Evolutionary conservation across 2,113 vertebrate species (phyloP), one percentile per base, ranked within the genome.

Genomic region (Tautogolabrus adspersus): DNA sequence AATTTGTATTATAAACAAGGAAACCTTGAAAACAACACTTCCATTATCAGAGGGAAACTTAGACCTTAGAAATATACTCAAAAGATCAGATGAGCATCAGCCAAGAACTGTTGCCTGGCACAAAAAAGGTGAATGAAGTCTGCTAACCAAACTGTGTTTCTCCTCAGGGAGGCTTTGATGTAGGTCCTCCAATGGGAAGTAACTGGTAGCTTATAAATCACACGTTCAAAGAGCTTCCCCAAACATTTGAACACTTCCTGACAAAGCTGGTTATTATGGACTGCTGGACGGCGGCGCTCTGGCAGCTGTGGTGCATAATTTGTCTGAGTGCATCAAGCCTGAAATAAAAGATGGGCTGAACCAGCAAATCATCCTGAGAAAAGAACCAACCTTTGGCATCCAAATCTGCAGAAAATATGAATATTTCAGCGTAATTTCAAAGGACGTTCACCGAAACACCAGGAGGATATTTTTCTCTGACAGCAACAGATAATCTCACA

Each of bases 261-360:
- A 71, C 70, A 16, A 75, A 72, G 71, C 83, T 46, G 71, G 60
- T 86, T 70, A 89, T 87, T 89, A 89, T 44, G 60, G 77, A 18
- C 82, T 73, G 82, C 82, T 70, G 89, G 89, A 88, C 77, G 60
- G 79, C 60, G 57, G 74, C 66, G 58, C 83, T 87, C 58, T 88
- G 87, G 89, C 89, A 86, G 77, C 83, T 44, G 85, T 1, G 75
- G 72, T 79, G 75, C 87, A 86, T 89, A 88, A 90, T 90, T 89
- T 87, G 81, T 61, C 79, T 86, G 64, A 70, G 64, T 70, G 82
- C 64, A 66, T 66, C 47, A 38, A 75, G 75, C 62, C 87, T 82
- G 81, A 84, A 89, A 87, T 87, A 82, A 91, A 89, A 80, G 62
- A 80, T 42, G 73, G 84, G 86, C 79, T 79, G 81, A 82, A 77